Evolutionary conservation across 2,888 invertebrate genomes (phyloP), one percentile per base, ranked within the genome.

Genomic region (Meiosimyza platycephala): DNA sequence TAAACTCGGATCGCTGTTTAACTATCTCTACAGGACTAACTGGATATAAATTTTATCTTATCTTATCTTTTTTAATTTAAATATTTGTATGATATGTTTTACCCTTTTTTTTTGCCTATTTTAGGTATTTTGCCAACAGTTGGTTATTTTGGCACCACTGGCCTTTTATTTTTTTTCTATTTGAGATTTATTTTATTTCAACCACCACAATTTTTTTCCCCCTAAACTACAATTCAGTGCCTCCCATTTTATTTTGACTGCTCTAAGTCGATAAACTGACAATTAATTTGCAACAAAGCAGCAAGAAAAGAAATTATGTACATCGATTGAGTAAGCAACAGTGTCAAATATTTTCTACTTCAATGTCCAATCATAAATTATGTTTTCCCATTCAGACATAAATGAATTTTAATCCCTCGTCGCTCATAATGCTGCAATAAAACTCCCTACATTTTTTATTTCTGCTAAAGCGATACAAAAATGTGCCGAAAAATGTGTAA

Each of bases 341-440:
- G 54, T 66, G 16, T 33, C 13, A 13, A 66, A 40, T 40, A 9
- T 52, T 65, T 65, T 52, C 22, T 52, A 28, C 51, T 28, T 28
- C 9, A 51, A 33, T 55, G 55, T 28, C n/a, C 54, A 28, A n/a
- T 5, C 65, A 65, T 65, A 55, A 59, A 48, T 59, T 68, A 57
- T 68, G 15, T 52, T 18, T 50, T 50, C 33, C n/a, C 12, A 28
- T 28, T 28, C 57, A 28, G 6, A 11, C 33, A 48, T 69, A 48
- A 60, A 69, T 62, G 52, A 70, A 70, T 70, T 62, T 70, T 51
- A 70, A 60, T 70, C 70, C 70, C 70, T 70, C 33, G 62, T 22
- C 51, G 62, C 51, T 62, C 70, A 51, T 70, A 62, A 70, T 40
- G 18, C 40, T 9, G 68, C 68, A 59, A 69, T 69, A 60, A 69